phyloP scores from a whole-genome alignment of 2,888 invertebrate species.

The Hyles lineata region DNA sequence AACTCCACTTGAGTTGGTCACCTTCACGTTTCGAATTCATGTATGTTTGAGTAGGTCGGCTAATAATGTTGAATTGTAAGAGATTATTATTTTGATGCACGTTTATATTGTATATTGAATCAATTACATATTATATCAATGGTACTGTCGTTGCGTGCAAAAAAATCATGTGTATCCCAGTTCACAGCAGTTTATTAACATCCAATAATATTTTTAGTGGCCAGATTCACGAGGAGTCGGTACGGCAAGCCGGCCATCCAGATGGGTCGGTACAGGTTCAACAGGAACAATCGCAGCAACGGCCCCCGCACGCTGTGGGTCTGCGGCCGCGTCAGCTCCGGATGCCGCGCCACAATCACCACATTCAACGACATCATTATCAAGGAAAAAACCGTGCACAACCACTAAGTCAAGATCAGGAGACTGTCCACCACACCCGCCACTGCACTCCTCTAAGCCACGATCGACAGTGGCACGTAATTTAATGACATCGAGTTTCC shows the following conservation, averaged over 20 bases:
- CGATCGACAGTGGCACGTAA: too few species aligned
- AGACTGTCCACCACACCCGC: too few species aligned
- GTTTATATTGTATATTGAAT: too few species aligned
- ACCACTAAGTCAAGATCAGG: slow-evolving; percentile 44
- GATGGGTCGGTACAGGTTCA: slow-evolving; percentile 46
- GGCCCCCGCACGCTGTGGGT: slow-evolving; percentile 64
- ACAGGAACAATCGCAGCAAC: slow-evolving; percentile 58
- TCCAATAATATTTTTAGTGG: slow-evolving; percentile 31
- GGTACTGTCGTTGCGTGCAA: background rate
- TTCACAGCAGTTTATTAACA: slow-evolving; percentile 2
- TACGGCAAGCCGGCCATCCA: slow-evolving; percentile 48
- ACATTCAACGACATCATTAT: slow-evolving; percentile 46
- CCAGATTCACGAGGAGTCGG: slow-evolving; percentile 52
- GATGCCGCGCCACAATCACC: slow-evolving; percentile 56
- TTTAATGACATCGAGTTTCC: too few species aligned
- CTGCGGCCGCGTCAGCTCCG: slow-evolving; percentile 57
- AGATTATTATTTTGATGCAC: too few species aligned
- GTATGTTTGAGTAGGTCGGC: too few species aligned
- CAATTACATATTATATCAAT: too few species aligned
- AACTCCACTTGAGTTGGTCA: too few species aligned
- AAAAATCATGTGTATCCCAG: background rate
- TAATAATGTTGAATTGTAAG: too few species aligned
- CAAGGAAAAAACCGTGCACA: slow-evolving; percentile 44
- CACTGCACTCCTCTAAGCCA: too few species aligned
- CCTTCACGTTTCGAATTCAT: too few species aligned